phyloP scores from a whole-genome alignment of 2,888 invertebrate species.

The Lochmaea crataegi region DNA sequence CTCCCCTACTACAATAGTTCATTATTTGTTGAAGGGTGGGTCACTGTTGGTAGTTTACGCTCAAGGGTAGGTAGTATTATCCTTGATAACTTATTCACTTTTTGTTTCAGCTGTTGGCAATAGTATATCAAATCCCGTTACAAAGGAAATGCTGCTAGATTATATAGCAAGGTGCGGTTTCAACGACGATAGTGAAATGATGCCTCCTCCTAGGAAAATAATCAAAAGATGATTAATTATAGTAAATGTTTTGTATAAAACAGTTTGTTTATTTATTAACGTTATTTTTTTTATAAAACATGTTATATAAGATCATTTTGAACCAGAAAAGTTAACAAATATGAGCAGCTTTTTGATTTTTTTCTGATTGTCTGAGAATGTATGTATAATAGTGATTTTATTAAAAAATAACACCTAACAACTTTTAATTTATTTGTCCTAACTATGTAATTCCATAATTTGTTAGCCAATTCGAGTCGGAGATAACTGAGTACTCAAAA shows the following conservation, averaged over 20 bases:
- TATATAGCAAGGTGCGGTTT: constrained; percentile 77
- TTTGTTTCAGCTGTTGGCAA: constrained; percentile 79
- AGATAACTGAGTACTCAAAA: too few species aligned
- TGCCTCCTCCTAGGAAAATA: constrained; percentile 77
- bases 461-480: too few species aligned
- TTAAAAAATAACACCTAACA: not conserved
- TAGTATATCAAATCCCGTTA: constrained; percentile 87
- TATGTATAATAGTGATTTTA: constrained; percentile 17
- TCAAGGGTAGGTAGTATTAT: too few species aligned
- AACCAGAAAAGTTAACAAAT: constrained; percentile 3
- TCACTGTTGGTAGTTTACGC: too few species aligned
- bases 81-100: not conserved
- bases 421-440: constrained; percentile 5
- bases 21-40: too few species aligned
- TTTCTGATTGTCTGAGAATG: constrained; percentile 4
- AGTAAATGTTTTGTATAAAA: constrained; percentile 26
- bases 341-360: not conserved
- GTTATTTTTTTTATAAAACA: constrained; percentile 44
- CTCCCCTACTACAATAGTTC: too few species aligned
- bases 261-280: constrained; percentile 40
- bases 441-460: not conserved
- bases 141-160: constrained; percentile 81
- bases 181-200: constrained; percentile 74
- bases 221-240: constrained; percentile 63
- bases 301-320: constrained; percentile 39